phyloP scores from a whole-genome alignment of 2,113 vertebrate genomes.

The Microcebus tavaratra region DNA sequence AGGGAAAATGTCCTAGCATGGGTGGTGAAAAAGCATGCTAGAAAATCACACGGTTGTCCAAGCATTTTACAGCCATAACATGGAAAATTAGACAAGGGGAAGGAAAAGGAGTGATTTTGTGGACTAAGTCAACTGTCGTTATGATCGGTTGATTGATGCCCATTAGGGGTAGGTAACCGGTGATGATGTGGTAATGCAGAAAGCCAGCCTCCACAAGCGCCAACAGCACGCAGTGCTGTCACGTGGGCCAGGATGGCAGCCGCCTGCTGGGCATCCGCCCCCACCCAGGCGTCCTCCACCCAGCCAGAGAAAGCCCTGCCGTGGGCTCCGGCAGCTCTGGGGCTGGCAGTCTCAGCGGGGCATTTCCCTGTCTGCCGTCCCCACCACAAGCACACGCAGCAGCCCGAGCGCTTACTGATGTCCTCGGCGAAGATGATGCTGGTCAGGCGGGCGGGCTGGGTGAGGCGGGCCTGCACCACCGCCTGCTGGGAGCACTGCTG shows the following conservation, averaged over 20 bases:
- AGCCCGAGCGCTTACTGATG: constrained; percentile 84
- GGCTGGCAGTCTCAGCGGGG: rapidly evolving
- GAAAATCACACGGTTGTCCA: not conserved
- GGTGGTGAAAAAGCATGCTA: not conserved
- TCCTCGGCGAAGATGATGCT: constrained; percentile 95
- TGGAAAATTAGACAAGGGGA: not conserved
- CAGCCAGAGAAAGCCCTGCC: not conserved
- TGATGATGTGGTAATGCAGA: not conserved
- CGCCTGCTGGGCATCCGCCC: rapidly evolving
- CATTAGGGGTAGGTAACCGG: not conserved
- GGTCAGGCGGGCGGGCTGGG: constrained; percentile 86
- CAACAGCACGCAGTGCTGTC: rapidly evolving
- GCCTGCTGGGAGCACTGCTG: constrained; percentile 92
- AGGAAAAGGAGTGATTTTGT: not conserved
- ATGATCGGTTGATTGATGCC: not conserved
- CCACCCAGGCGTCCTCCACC: not conserved
- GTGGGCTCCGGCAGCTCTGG: rapidly evolving
- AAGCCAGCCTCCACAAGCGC: not conserved
- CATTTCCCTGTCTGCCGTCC: rapidly evolving
- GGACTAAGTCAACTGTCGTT: not conserved
- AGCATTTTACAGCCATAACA: not conserved
- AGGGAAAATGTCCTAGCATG: not conserved
- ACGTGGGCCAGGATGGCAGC: rapidly evolving
- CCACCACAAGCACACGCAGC: rapidly evolving
- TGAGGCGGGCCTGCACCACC: constrained; percentile 92